Percentiles rank a stretch among this genome's conserved stretches.
These are phyloP conservation scores for Halcyon senegalensis DNA, from an alignment of 2,113 vertebrate species.

Conservation along the genomic window DNA sequence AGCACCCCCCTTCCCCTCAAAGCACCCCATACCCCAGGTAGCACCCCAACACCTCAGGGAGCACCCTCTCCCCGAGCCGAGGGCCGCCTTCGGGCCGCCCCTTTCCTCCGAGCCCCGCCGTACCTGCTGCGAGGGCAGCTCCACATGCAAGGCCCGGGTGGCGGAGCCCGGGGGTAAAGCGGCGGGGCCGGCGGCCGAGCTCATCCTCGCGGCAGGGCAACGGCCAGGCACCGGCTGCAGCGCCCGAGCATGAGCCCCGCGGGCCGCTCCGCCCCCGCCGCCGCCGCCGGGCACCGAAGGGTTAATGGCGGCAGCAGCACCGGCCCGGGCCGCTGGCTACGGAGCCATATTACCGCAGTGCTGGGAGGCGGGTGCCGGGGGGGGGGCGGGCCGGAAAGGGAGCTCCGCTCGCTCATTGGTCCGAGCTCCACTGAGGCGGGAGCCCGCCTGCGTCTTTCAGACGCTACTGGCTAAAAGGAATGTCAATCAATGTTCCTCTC, in stretches of 20 bases:
- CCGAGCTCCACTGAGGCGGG: neutral
- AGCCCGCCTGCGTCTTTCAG: rapidly evolving
- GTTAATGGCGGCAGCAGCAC: slow-evolving; percentile 31
- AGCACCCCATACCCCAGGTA: no score
- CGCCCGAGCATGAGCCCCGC: slow-evolving; percentile 43
- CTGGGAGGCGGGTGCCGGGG: neutral
- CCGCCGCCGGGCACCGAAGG: neutral
- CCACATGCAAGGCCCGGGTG: slow-evolving; percentile 89
- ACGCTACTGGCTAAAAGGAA: rapidly evolving
- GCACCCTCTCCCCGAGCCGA: neutral
- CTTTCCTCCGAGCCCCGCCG: neutral
- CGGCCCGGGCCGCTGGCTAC: slow-evolving; percentile 37
- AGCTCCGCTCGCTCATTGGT: slow-evolving; percentile 43
- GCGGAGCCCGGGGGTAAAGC: slow-evolving; percentile 77
- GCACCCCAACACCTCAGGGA: neutral
- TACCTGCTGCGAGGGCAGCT: slow-evolving; percentile 96
- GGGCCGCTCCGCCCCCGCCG: neutral
- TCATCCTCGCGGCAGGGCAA: slow-evolving; percentile 82
- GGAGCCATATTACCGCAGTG: slow-evolving; percentile 76
- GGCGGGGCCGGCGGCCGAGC: slow-evolving; percentile 77
- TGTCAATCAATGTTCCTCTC: neutral
- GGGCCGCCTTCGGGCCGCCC: neutral
- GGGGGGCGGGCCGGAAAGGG: neutral
- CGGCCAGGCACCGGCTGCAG: neutral
- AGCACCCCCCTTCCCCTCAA: no score